phyloP scores from a whole-genome alignment of 2,888 invertebrate genomes.

The Eulithis prunata region DNA sequence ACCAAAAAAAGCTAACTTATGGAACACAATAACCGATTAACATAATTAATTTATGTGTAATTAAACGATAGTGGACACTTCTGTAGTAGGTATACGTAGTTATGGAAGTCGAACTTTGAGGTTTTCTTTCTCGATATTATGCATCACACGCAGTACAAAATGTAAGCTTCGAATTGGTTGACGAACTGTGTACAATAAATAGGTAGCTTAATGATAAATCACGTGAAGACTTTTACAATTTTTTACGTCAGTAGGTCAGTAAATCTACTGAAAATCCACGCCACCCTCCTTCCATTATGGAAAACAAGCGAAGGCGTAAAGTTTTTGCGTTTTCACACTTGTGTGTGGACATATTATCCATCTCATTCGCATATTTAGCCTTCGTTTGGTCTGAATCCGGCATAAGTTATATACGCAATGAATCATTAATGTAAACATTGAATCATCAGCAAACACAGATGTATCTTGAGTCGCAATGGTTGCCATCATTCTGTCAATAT shows the following conservation, averaged over 20 bases:
- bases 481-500: slow-evolving; percentile 47
- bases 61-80: slow-evolving; percentile 9
- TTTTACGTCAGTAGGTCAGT: too few species aligned
- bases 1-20: slow-evolving; percentile 7
- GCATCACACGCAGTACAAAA: too few species aligned
- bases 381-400: slow-evolving; percentile 3
- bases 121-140: too few species aligned
- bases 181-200: too few species aligned
- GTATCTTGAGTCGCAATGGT: slow-evolving; percentile 19
- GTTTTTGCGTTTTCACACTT: too few species aligned
- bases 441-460: slow-evolving; percentile 51
- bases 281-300: too few species aligned
- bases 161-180: too few species aligned
- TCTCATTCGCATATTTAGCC: not conserved
- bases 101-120: not conserved
- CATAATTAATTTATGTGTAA: slow-evolving; percentile 48
- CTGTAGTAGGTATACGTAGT: not conserved
- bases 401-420: slow-evolving; percentile 56
- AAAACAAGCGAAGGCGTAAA: too few species aligned
- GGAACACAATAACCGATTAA: slow-evolving; percentile 40
- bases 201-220: too few species aligned
- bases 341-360: too few species aligned
- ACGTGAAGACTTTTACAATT: too few species aligned
- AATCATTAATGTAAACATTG: slow-evolving; percentile 58
- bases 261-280: too few species aligned